Evolutionary conservation across 2,888 invertebrate genomes (phyloP).

Genomic region (Stenchaetothrips biformis): DNA sequence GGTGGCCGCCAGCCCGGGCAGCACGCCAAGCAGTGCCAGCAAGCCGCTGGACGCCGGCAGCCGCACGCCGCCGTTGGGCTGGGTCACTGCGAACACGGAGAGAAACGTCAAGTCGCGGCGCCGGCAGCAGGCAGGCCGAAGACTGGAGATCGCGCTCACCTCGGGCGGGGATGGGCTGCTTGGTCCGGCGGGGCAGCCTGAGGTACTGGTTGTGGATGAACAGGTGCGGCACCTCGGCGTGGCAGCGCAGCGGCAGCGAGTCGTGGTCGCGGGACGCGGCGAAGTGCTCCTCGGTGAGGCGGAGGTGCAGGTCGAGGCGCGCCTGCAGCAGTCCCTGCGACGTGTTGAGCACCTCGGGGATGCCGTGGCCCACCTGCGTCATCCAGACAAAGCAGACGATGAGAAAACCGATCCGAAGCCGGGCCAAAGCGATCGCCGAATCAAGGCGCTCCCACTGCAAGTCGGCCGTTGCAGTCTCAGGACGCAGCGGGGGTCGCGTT

Average conservation of each 20-base stretch:
- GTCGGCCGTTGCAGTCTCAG: no score
- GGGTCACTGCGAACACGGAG: neutral
- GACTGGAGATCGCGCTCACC: neutral
- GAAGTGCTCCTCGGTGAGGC: neutral
- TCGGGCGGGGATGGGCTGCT: neutral
- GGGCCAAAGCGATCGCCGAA: no score
- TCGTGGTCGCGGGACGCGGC: neutral
- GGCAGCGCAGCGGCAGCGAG: neutral
- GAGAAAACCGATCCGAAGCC: neutral
- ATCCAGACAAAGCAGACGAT: neutral
- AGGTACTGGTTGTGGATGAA: neutral
- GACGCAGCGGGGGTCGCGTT: no score
- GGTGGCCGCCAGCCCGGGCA: no score
- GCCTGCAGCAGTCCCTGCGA: constrained; percentile 1
- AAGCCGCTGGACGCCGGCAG: no score
- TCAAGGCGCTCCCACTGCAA: no score
- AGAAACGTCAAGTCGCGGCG: neutral
- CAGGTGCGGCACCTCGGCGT: constrained; percentile 13
- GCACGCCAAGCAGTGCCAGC: no score
- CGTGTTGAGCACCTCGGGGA: neutral
- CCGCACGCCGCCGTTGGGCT: neutral
- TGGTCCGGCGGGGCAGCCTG: neutral
- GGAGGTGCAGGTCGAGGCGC: neutral
- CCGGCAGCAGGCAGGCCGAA: no score
- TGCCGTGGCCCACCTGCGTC: neutral